Evolutionary conservation across 2,888 invertebrate genomes (phyloP), one percentile per base, ranked within the genome.

Genomic region (Hypsopygia costalis): DNA sequence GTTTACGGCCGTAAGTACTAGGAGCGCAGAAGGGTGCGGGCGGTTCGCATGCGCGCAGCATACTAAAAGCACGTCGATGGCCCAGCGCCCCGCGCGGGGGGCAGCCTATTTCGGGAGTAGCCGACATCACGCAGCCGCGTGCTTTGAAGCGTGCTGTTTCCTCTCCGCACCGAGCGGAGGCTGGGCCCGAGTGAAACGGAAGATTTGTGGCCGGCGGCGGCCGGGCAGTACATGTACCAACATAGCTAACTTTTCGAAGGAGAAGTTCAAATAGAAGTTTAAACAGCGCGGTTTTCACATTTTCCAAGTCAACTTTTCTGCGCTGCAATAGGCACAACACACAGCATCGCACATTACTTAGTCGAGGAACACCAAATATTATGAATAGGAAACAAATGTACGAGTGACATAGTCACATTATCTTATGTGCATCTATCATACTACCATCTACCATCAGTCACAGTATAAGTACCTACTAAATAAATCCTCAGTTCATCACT

Each of bases 11-110:
- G 58, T 58, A 53, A 55, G 58, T 73, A 81, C 76, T 58, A 77
- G 80, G 81, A 75, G 78, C 81, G 67, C 74, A 81, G 80, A 80
- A 81, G 83, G 79, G 85, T 87, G 88, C 88, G 86, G 85, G 86
- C 86, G 82, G 81, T 80, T 81, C 87, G 88, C 88, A 88, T 87
- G 88, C 88, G 88, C 87, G 87, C 83, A 88, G 88, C 88, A 88
- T 85, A 88, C 88, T 88, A 88, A 88, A 87, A 88, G 88, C 88
- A 88, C 87, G 88, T 86, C 87, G 86, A 85, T 87, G 83, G 81
- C 68, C 72, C 75, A 73, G 73, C 66, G 65, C 69, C 71, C 70
- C 69, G 77, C 74, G 79, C 74, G 78, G 81, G 85, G 85, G 69
- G 69, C 58, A 78, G 75, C 80, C 82, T 87, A 86, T 86, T 86